Conservation (phyloP, 2,888 invertebrate genomes). For the Entomobrya multifasciata region DNA sequence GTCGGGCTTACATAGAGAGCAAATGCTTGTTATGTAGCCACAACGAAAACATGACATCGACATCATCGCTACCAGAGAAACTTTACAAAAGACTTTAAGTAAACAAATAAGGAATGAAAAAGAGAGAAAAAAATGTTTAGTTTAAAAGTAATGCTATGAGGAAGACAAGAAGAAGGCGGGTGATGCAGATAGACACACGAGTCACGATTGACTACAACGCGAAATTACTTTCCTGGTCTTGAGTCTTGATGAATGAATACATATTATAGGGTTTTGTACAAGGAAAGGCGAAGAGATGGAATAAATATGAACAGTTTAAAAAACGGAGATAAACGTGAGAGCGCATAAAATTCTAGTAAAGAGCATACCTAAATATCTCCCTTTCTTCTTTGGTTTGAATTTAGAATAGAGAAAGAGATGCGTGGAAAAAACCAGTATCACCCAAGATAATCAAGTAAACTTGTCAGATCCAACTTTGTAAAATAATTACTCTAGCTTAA, state of each 20-base stretch:
- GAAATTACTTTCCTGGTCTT: background rate
- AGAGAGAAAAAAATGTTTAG: background rate
- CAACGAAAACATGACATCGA: constrained; percentile 38
- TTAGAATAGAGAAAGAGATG: no score
- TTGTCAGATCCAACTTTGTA: no score
- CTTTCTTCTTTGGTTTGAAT: no score
- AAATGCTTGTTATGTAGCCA: constrained; percentile 1
- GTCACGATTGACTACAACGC: background rate
- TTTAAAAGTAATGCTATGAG: constrained; percentile 54
- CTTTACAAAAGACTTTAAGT: background rate
- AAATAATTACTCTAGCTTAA: no score
- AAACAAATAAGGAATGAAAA: background rate
- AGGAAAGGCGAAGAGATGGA: background rate
- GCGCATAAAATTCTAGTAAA: no score
- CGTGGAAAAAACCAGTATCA: no score
- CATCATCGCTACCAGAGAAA: background rate
- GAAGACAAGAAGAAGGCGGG: constrained; percentile 44
- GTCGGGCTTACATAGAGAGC: no score
- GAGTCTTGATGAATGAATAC: background rate
- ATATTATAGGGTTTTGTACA: background rate
- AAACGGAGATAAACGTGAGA: no score
- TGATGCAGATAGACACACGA: background rate
- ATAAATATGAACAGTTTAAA: background rate
- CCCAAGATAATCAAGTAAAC: no score
- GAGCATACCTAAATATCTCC: no score